Conservation (phyloP, 2,797 vertebrate species). For the Takifugu rubripes region DNA sequence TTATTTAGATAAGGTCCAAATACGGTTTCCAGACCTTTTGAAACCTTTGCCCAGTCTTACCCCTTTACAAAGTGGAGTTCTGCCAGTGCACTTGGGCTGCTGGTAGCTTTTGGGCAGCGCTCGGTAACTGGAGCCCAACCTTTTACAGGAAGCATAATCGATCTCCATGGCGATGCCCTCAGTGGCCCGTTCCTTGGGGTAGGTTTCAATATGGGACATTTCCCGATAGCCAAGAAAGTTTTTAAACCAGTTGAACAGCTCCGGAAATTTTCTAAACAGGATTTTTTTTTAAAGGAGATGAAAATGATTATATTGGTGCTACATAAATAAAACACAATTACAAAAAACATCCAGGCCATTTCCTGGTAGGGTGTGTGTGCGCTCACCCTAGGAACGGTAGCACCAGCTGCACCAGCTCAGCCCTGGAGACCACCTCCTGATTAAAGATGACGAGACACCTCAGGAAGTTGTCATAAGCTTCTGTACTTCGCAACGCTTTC, state of each 20-base stretch:
- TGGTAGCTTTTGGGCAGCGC: constrained; percentile 98
- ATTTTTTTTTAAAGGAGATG: constrained; percentile 79
- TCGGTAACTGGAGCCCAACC: constrained; percentile 95
- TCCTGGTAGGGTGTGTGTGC: background rate
- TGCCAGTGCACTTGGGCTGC: constrained; percentile 95
- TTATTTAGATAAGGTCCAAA: too few species aligned
- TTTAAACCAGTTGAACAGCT: constrained; percentile 99
- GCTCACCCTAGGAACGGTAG: constrained; percentile 95
- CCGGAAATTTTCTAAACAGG: constrained; percentile 89
- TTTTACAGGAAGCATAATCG: constrained; percentile 97
- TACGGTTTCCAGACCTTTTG: too few species aligned
- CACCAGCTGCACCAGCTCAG: constrained; percentile 94
- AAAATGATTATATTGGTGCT: background rate
- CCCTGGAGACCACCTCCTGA: constrained; percentile 95
- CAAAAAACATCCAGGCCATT: background rate
- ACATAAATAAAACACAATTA: background rate
- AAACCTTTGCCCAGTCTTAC: constrained; percentile 63
- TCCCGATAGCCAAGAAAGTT: constrained; percentile 98
- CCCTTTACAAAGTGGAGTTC: constrained; percentile 97
- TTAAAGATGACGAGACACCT: constrained; percentile 98
- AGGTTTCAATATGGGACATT: constrained; percentile 88
- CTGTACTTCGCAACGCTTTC: constrained; percentile 91
- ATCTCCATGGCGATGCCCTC: constrained; percentile 99
- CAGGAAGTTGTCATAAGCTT: constrained; percentile 96
- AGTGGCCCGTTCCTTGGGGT: constrained; percentile 94